Evolutionary conservation across 2,113 vertebrate genomes (phyloP).

Genomic region (Chitala chitala): DNA sequence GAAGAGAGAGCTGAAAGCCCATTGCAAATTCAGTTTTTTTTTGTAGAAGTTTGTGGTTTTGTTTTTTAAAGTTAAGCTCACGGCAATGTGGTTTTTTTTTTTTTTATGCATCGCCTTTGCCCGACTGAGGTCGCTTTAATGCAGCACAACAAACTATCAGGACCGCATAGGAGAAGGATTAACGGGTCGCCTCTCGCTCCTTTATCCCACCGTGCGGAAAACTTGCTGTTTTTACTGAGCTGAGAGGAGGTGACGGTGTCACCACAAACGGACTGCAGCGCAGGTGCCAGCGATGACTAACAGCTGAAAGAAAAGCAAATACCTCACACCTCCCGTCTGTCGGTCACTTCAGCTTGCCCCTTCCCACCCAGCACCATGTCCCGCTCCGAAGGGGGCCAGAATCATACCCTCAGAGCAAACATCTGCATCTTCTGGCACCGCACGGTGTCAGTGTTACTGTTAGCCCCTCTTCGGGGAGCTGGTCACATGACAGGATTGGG

Average conservation of each 20-base stretch:
- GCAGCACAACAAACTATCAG: slow-evolving; percentile 2
- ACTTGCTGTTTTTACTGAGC: background rate
- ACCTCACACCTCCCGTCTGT: background rate
- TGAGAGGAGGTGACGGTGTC: background rate
- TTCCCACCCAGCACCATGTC: background rate
- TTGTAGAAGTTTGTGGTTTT: too few relatives aligned
- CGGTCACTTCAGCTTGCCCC: background rate
- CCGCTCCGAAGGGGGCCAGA: background rate
- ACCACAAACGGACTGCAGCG: background rate
- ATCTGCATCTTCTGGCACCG: background rate
- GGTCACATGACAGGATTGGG: background rate
- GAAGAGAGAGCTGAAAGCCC: too few relatives aligned
- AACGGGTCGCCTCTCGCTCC: background rate
- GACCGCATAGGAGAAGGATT: background rate
- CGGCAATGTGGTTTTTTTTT: too few relatives aligned
- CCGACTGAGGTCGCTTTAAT: background rate
- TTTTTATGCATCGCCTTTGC: background rate
- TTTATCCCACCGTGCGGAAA: background rate
- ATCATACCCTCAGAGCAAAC: background rate
- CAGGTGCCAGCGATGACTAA: background rate
- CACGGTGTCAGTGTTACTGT: background rate
- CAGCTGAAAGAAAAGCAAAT: background rate
- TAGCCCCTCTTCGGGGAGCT: too few relatives aligned
- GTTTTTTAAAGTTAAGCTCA: too few relatives aligned
- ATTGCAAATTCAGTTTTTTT: too few relatives aligned